phyloP scores from a whole-genome alignment of 2,888 invertebrate genomes.

The Synergus japonicus region DNA sequence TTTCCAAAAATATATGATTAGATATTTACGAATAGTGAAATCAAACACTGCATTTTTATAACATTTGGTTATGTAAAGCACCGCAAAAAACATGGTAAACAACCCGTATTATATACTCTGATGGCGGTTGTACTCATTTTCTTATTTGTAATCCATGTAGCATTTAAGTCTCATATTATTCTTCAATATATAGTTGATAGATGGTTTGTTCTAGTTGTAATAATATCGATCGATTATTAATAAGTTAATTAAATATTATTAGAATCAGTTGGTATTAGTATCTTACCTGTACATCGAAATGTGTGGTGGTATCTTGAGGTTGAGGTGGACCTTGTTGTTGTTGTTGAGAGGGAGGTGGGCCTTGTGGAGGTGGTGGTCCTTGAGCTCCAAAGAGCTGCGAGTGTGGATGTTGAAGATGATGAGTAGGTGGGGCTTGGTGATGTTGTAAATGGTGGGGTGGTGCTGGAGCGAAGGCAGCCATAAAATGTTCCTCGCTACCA shows the following conservation, averaged over 20 bases:
- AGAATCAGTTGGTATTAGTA: constrained; percentile 23
- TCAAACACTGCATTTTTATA: no score
- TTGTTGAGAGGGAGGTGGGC: constrained; percentile 73
- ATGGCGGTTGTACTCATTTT: no score
- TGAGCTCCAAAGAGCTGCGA: constrained; percentile 78
- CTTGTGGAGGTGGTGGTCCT: constrained; percentile 73
- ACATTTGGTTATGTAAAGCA: no score
- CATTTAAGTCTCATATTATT: no score
- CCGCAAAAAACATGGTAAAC: no score
- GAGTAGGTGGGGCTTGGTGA: constrained; percentile 78
- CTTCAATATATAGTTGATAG: no score
- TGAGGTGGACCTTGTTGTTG: constrained; percentile 75
- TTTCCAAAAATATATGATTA: no score
- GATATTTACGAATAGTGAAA: no score
- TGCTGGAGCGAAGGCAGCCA: constrained; percentile 76
- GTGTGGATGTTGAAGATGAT: constrained; percentile 79
- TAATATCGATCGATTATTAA: background rate
- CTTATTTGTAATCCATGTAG: no score
- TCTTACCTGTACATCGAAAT: constrained; percentile 75
- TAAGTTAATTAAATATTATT: no score
- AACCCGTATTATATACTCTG: no score
- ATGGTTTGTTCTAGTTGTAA: no score
- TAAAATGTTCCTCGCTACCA: constrained; percentile 75
- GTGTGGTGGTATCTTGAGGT: constrained; percentile 73
- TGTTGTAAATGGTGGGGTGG: constrained; percentile 79